Conservation (phyloP, 2,797 vertebrate genomes). For the Valencia hispanica region DNA sequence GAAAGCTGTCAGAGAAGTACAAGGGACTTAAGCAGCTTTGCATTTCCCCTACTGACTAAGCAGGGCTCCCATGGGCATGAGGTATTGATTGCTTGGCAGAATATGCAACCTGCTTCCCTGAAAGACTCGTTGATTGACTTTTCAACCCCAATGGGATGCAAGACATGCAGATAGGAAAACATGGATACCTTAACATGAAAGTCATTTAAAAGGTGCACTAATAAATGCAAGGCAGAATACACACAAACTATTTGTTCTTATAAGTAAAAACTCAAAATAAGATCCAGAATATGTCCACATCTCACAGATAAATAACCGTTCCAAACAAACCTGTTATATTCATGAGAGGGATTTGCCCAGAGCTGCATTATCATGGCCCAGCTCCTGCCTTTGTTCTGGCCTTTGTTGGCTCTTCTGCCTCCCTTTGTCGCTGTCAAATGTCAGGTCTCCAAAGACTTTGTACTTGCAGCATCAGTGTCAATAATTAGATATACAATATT, state of each 20-base stretch:
- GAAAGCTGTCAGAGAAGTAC: slow-evolving; percentile 66
- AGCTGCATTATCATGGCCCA: slow-evolving; percentile 69
- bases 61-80: slow-evolving; percentile 62
- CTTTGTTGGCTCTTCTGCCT: slow-evolving; percentile 79
- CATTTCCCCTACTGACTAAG: slow-evolving; percentile 59
- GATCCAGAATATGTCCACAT: slow-evolving; percentile 31
- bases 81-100: slow-evolving; percentile 71
- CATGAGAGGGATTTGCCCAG: slow-evolving; percentile 67
- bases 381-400: slow-evolving; percentile 69
- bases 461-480: slow-evolving; percentile 81
- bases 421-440: slow-evolving; percentile 77
- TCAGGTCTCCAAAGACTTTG: slow-evolving; percentile 78
- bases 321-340: slow-evolving; percentile 70
- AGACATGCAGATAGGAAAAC: slow-evolving; percentile 58
- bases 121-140: slow-evolving; percentile 78
- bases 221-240: slow-evolving; percentile 30
- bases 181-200: slow-evolving; percentile 60
- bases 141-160: slow-evolving; percentile 59
- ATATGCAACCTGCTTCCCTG: slow-evolving; percentile 63
- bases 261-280: slow-evolving; percentile 31
- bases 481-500: slow-evolving; percentile 75
- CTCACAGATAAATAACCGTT: slow-evolving; percentile 35
- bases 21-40: slow-evolving; percentile 74
- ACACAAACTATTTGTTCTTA: slow-evolving; percentile 18
- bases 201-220: neutral